Base-by-base conservation (phyloP, 2,888 invertebrate genomes). In the Microdon myrmicae region DNA sequence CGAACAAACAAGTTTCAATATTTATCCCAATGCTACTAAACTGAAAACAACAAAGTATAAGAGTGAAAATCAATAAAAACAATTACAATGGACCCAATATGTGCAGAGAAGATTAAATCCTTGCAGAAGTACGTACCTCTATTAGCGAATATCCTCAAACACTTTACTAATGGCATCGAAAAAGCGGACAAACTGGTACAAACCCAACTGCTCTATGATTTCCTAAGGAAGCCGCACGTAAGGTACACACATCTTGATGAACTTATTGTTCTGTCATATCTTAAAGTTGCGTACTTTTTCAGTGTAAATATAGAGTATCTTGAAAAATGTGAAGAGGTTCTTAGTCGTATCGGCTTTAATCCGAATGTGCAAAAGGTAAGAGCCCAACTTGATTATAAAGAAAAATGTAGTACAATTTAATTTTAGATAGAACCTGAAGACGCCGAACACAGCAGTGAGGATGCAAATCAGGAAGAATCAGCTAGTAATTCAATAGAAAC, bases 41-140 rank as follows among this genome's bases (percentile, higher is more conserved):
- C 13, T 8, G 7, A 6, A 28, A 45, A 44, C 20, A 19, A 16
- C 10, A n/a, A n/a, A n/a, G n/a, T n/a, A n/a, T n/a, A n/a, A n/a
- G n/a, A n/a, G n/a, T n/a, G n/a, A n/a, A n/a, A n/a, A 19, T 31
- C 19, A 35, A 45, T 47, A 26, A 39, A 14, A 25, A 45, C 9
- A 20, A 31, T 10, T 10, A 56, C 9, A 17, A 60, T 56, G 61
- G 53, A 61, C 38, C 67, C 67, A 14, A 26, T 51, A 14, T 67
- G 53, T 53, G 35, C 66, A 10, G 28, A 51, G 20, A 71, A 71
- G 66, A 68, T 69, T 20, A 56, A 66, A 22, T 68, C 53, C 38
- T 55, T 71, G 53, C 70, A 70, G 54, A 70, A 71, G 49, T 71
- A 68, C 47, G 45, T 71, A 7, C 70, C 71, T 29, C 68, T 53